phyloP scores from a whole-genome alignment of 2,113 vertebrate genomes.

The Lagopus leucura region DNA sequence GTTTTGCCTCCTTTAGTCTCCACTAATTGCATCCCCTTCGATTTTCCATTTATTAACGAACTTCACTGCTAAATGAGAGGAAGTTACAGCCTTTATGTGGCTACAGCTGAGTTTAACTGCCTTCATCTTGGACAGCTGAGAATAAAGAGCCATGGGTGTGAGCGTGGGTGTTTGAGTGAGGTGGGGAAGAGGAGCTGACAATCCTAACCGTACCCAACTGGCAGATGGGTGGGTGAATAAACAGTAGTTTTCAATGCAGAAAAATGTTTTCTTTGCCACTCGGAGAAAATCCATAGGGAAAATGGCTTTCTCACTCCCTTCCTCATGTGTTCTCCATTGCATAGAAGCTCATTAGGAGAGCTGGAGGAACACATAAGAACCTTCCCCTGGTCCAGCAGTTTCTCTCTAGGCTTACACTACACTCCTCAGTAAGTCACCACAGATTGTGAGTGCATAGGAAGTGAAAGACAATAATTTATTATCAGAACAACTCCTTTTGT shows the following conservation, averaged over 20 bases:
- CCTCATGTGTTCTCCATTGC: background rate
- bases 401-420: background rate
- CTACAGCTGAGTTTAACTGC: background rate
- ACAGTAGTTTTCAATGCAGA: background rate
- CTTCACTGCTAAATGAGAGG: background rate
- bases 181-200: background rate
- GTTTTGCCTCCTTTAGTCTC: background rate
- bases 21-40: background rate
- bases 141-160: background rate
- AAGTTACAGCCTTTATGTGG: background rate
- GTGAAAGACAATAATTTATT: background rate
- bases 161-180: too few species aligned
- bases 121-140: background rate
- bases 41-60: background rate
- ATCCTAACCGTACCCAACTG: rapidly evolving
- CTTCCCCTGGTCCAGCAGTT: background rate
- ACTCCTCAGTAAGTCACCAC: background rate
- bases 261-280: background rate
- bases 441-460: background rate
- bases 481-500: background rate
- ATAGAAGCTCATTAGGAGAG: background rate
- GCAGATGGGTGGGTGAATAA: background rate
- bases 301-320: background rate
- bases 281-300: background rate
- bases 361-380: background rate